Conservation (phyloP, 1,140 invertebrate genomes). For the Meloidogyne floridensis region DNA sequence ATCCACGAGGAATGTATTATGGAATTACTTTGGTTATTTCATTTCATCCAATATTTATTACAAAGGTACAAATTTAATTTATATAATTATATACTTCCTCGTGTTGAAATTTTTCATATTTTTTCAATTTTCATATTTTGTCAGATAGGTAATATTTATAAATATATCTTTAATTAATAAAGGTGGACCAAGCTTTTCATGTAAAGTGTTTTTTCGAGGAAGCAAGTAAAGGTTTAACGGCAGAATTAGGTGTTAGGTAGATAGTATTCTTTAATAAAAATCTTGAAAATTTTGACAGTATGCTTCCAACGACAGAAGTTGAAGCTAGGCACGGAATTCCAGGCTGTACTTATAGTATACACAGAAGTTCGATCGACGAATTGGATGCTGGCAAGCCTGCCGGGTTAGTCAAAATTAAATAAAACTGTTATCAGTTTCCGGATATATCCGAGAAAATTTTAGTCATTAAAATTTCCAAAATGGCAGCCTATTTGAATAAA, state of each 20-base stretch:
- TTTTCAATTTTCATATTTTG: too few species aligned
- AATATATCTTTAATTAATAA: neutral
- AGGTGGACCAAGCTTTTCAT: constrained; percentile 64
- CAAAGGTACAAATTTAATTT: constrained; percentile 66
- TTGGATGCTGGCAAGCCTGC: constrained; percentile 59
- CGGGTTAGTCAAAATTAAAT: constrained; percentile 25
- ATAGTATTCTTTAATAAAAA: neutral
- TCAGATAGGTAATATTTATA: constrained; percentile 11
- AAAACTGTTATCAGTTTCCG: too few species aligned
- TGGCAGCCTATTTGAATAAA: too few species aligned
- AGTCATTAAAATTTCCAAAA: too few species aligned
- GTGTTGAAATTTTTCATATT: too few species aligned
- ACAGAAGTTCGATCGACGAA: constrained; percentile 58
- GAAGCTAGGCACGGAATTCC: constrained; percentile 64
- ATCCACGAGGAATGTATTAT: constrained; percentile 65
- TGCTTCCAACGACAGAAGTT: constrained; percentile 65
- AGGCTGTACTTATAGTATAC: constrained; percentile 62
- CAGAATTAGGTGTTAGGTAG: constrained; percentile 63
- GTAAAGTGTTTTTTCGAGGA: constrained; percentile 66
- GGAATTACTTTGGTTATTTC: constrained; percentile 64
- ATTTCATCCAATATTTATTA: constrained; percentile 65
- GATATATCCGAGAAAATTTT: too few species aligned
- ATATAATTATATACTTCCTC: constrained; percentile 44
- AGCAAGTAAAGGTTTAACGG: constrained; percentile 60
- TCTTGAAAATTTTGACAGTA: constrained; percentile 43